Conservation (phyloP, 2,888 invertebrate species). For the Andricus quercusramuli region DNA sequence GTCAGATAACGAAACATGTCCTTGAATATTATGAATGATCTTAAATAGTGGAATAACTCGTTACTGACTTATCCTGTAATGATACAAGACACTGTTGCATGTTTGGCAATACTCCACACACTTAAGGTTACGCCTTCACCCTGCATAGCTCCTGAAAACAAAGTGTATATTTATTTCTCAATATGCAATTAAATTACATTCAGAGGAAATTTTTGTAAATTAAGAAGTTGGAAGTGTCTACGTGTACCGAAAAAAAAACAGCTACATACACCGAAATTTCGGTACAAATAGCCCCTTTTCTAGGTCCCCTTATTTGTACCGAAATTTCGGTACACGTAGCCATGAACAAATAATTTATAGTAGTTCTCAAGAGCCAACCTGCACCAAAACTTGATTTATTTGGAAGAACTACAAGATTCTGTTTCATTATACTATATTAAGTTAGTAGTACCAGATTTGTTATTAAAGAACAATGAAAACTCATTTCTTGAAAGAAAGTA, state of each 20-base stretch:
- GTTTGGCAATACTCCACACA: background rate
- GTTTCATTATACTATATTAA: too few species aligned
- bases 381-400: too few species aligned
- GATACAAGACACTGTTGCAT: conserved; percentile 7
- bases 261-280: too few species aligned
- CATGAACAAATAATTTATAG: background rate
- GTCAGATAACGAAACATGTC: conserved; percentile 7
- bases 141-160: background rate
- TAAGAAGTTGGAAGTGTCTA: too few species aligned
- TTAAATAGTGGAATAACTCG: conserved; percentile 7
- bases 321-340: too few species aligned
- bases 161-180: background rate
- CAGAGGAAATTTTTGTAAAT: background rate
- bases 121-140: conserved; percentile 31
- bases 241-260: too few species aligned
- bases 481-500: too few species aligned
- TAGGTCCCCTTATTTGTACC: too few species aligned
- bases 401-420: too few species aligned
- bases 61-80: background rate
- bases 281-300: too few species aligned
- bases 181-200: background rate
- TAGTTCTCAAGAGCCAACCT: background rate
- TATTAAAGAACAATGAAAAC: too few species aligned
- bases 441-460: too few species aligned
- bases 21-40: conserved; percentile 7